Conservation (phyloP, 1,140 invertebrate species). For the Phocides pigmalion region DNA sequence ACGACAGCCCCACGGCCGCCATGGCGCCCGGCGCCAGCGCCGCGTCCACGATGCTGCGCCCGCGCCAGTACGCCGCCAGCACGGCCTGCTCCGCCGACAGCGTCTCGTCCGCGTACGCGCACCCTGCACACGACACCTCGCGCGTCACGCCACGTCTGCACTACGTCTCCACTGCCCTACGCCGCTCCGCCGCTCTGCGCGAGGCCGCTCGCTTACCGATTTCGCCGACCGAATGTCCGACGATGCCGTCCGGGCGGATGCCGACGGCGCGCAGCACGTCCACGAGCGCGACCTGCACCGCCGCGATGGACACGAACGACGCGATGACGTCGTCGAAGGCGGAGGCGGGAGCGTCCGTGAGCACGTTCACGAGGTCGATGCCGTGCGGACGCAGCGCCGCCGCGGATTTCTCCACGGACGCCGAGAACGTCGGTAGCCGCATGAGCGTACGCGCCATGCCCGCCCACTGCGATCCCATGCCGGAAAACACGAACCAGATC, state of each 20-base stretch:
- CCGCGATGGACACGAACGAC: conserved; percentile 96
- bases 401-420: conserved; percentile 90
- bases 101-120: conserved; percentile 98
- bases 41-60: conserved; percentile 92
- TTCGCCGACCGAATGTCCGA: conserved; percentile 98
- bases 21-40: conserved; percentile 90
- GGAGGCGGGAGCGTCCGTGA: conserved; percentile 90
- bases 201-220: conserved; percentile 79
- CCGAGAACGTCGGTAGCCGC: conserved; percentile 90
- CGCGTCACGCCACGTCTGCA: too few species aligned
- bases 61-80: conserved; percentile 96
- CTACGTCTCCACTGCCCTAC: too few species aligned
- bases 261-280: conserved; percentile 92
- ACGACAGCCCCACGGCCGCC: conserved; percentile 95
- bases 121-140: conserved; percentile 84
- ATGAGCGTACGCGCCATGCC: conserved; percentile 96
- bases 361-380: conserved; percentile 91
- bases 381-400: conserved; percentile 90
- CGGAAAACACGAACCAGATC: conserved; percentile 97
- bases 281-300: conserved; percentile 96
- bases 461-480: conserved; percentile 98
- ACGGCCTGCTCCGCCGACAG: conserved; percentile 97
- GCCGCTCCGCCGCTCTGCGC: too few species aligned
- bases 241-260: conserved; percentile 95
- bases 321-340: conserved; percentile 93